Evolutionary conservation across 2,797 vertebrate species (phyloP).

Genomic region (Halcyon chelicuti): DNA sequence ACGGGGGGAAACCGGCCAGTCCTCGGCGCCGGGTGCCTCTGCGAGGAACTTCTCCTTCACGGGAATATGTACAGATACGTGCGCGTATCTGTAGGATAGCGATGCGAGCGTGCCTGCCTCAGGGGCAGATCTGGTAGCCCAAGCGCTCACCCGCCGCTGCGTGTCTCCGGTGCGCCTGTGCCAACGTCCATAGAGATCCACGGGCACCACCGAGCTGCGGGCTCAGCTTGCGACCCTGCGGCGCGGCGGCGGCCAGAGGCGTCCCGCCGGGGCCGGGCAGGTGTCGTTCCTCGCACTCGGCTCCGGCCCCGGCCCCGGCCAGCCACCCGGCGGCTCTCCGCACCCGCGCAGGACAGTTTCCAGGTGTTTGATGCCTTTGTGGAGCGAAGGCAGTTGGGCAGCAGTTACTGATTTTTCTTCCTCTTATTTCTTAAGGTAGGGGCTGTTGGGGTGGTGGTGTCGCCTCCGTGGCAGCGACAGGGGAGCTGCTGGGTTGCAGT

Average conservation of each 20-base stretch:
- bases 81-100: background rate
- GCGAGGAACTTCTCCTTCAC: background rate
- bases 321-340: background rate
- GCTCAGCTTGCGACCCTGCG: background rate
- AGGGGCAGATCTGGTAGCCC: background rate
- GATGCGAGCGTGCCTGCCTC: background rate
- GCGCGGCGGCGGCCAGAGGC: background rate
- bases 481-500: background rate
- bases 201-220: no score
- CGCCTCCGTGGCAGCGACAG: background rate
- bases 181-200: fast-evolving
- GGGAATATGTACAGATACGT: background rate
- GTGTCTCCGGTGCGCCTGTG: background rate
- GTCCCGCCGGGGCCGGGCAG: background rate
- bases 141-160: background rate
- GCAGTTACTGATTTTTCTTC: background rate
- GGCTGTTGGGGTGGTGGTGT: background rate
- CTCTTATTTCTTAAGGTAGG: background rate
- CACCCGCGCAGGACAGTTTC: fast-evolving
- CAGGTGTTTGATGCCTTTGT: background rate
- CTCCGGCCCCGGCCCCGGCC: background rate
- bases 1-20: background rate
- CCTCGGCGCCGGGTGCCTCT: background rate
- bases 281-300: background rate
- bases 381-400: background rate